Percentiles rank a stretch among this genome's conserved stretches.
Evolutionary conservation across 1,140 invertebrate species (phyloP).

Genomic region (Rhopalosiphum maidis): DNA sequence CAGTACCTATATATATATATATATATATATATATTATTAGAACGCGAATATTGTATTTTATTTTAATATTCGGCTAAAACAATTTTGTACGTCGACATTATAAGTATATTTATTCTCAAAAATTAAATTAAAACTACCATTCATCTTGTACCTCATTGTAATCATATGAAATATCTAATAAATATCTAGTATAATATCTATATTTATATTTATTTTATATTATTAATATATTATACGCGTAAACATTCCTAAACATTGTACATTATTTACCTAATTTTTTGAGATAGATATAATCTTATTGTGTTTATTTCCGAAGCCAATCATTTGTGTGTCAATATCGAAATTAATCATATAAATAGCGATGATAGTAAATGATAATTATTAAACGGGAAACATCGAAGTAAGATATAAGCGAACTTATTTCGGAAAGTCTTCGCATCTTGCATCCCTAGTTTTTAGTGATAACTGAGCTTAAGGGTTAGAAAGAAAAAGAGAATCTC

Average conservation of each 20-base stretch:
- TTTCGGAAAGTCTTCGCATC: not conserved
- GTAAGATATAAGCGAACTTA: not conserved
- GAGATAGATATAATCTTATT: not conserved
- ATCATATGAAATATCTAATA: not conserved
- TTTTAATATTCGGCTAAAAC: not conserved
- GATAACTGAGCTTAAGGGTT: constrained; percentile 21
- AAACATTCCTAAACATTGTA: not conserved
- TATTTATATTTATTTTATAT: not conserved
- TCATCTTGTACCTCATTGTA: not conserved
- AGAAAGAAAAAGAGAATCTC: constrained; percentile 6
- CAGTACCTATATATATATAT: too few relatives aligned
- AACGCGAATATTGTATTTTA: not conserved
- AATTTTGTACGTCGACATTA: too few relatives aligned
- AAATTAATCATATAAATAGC: not conserved
- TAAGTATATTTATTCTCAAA: not conserved
- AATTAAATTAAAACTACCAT: not conserved
- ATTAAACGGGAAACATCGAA: not conserved
- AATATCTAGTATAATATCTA: not conserved
- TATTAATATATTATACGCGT: not conserved
- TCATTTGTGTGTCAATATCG: too few relatives aligned
- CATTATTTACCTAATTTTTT: not conserved
- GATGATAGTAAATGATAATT: not conserved
- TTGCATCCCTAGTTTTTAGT: not conserved
- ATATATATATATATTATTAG: not conserved
- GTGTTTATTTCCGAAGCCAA: too few relatives aligned